A percentile compares a stretch with the other conserved stretches of the same genome.
These are phyloP conservation scores for Auanema sp. DNA, from an alignment of 2,888 invertebrate species.

Conservation along the genomic window DNA sequence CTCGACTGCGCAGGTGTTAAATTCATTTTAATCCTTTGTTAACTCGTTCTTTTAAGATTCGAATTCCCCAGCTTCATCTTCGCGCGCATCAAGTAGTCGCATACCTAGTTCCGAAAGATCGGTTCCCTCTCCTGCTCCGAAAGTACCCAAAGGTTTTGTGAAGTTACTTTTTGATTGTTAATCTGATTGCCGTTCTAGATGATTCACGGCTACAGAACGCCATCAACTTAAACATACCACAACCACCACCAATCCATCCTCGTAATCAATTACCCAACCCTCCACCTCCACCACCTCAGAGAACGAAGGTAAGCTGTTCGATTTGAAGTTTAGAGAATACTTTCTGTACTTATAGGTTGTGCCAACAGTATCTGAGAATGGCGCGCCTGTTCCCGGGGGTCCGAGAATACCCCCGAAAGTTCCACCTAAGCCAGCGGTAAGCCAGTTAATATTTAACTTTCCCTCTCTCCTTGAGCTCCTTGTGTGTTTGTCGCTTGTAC, in stretches of 20 bases:
- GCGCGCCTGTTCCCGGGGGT: slow-evolving; percentile 24
- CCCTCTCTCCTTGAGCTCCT: slow-evolving; percentile 10
- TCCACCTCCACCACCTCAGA: slow-evolving; percentile 29
- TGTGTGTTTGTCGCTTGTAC: not conserved
- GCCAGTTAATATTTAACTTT: slow-evolving; percentile 19
- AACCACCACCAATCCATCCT: slow-evolving; percentile 25
- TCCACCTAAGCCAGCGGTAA: slow-evolving; percentile 60
- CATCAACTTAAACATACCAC: too few species aligned
- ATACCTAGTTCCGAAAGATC: too few species aligned
- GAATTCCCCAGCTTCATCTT: too few species aligned
- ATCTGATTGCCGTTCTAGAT: too few species aligned
- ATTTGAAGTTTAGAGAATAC: not conserved
- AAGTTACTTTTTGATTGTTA: too few species aligned
- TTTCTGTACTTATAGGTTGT: not conserved
- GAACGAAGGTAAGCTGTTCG: slow-evolving; percentile 21
- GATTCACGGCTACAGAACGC: too few species aligned
- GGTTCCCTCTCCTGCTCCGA: too few species aligned
- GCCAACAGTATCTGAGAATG: slow-evolving; percentile 9
- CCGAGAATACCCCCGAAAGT: slow-evolving; percentile 59
- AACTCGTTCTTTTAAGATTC: too few species aligned
- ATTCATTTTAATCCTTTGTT: not conserved
- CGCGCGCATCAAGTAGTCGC: too few species aligned
- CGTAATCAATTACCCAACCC: slow-evolving; percentile 10
- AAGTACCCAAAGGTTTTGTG: too few species aligned
- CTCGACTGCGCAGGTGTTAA: slow-evolving; percentile 22